Conservation (phyloP, 2,113 vertebrate genomes). For the Diglossa brunneiventris region DNA sequence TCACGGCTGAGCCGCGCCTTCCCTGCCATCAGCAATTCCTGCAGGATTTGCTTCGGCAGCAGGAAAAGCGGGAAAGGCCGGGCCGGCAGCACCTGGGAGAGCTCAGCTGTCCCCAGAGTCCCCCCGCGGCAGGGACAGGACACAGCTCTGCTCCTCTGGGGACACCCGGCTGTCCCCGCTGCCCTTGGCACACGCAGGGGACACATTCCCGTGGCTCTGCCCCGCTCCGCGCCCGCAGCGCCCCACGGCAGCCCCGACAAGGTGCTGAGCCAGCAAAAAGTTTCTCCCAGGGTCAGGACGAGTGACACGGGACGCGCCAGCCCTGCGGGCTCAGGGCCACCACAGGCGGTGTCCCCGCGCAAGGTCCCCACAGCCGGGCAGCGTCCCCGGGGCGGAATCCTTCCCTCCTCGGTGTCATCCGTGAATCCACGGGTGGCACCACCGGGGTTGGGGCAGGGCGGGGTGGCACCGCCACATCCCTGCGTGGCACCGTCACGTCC, state of each 20-base stretch:
- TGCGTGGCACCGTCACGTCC: background rate
- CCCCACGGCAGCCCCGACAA: rapidly evolving
- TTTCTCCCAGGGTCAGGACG: background rate
- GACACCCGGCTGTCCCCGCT: background rate
- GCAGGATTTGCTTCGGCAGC: background rate
- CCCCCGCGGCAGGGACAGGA: background rate
- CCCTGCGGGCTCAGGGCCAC: rapidly evolving
- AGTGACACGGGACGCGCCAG: rapidly evolving
- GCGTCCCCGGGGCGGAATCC: rapidly evolving
- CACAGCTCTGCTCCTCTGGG: background rate
- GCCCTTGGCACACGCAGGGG: rapidly evolving
- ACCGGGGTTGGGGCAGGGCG: too few species aligned
- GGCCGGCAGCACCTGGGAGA: background rate
- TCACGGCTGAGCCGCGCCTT: rapidly evolving
- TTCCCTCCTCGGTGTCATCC: background rate
- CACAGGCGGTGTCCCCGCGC: rapidly evolving
- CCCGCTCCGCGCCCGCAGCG: background rate
- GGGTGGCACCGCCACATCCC: background rate
- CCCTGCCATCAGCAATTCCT: background rate
- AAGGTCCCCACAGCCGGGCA: background rate
- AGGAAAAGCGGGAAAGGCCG: background rate
- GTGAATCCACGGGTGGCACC: background rate
- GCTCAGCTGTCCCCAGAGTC: background rate
- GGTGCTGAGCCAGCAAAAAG: background rate
- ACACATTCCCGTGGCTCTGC: rapidly evolving